Evolutionary conservation across 1,140 invertebrate species (phyloP), one percentile per base, ranked within the genome.

Genomic region (Chrysomallon squamiferum): DNA sequence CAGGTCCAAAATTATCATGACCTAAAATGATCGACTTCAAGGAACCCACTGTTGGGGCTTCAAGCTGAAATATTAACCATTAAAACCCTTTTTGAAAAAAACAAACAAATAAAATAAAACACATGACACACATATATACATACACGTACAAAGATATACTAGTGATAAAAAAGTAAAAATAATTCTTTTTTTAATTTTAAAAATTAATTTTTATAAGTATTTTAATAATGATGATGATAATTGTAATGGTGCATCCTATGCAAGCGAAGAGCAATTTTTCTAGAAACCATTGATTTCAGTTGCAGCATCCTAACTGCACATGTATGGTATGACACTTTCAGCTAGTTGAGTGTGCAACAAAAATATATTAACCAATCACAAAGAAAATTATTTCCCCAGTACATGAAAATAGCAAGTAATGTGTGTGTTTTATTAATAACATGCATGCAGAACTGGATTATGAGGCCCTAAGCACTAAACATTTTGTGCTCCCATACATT

Each of bases 1-100:
- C 76, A 38, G 73, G 61, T 35, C 79, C 79, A 30, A 71, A 73
- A 62, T 79, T 78, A 60, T 83, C 80, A 71, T 83, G 81, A 15
- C 79, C 78, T 20, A 83, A 68, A n/a, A 68, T 32, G 25, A 83
- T 83, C 43, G 73, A 73, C 18, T 62, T 71, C 30, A 83, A 62
- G 1, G 54, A 15, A 9, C 81, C 81, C 59, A 80, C 76, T 69
- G 81, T 72, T 25, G 73, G 60, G 32, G 68, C 72, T 56, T 71
- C 60, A 32, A 76, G 30, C 75, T 79, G 62, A 5, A 62, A 72
- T 49, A 22, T 47, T 38, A 38, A 27, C 15, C 11, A 41, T 7
- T 20, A 38, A 6, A 4, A 38, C 43, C 18, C 9, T 22, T 35
- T 35, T 0, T 32, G 30, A 20, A n/a, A 32, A 20, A 27, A 57